A percentile compares a stretch with the other conserved stretches of the same genome.
phyloP scores from a whole-genome alignment of 2,888 invertebrate genomes.

The Rotaria sp. region DNA sequence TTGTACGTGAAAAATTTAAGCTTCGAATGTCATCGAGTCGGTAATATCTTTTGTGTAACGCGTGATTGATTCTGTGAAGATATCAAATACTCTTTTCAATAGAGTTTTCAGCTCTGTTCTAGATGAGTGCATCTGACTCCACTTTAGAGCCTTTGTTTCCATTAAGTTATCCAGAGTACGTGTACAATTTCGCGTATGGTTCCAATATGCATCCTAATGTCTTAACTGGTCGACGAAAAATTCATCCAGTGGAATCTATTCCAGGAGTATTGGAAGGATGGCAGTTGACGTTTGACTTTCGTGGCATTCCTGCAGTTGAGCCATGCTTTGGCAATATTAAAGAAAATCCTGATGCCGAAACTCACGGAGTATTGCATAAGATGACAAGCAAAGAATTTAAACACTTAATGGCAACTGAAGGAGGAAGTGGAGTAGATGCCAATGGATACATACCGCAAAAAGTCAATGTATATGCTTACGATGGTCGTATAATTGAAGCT shows the following conservation, averaged over 20 bases:
- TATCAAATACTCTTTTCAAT: neutral
- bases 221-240: constrained; percentile 19
- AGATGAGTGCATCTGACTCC: neutral
- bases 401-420: neutral
- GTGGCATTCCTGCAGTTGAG: neutral
- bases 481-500: constrained; percentile 27
- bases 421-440: neutral
- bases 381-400: neutral
- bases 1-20: no score
- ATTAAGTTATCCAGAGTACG: neutral
- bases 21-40: no score
- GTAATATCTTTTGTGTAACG: no score
- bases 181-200: constrained; percentile 5
- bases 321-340: constrained; percentile 20
- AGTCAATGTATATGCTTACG: constrained; percentile 16
- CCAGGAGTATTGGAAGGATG: constrained; percentile 2
- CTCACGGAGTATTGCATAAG: neutral
- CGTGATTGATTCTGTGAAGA: neutral
- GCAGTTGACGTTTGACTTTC: constrained; percentile 3
- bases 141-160: neutral
- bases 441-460: neutral
- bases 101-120: neutral
- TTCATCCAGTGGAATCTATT: neutral
- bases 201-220: neutral
- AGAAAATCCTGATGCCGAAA: neutral